phyloP scores from a whole-genome alignment of 2,888 invertebrate genomes.

The Galerucella pusilla region DNA sequence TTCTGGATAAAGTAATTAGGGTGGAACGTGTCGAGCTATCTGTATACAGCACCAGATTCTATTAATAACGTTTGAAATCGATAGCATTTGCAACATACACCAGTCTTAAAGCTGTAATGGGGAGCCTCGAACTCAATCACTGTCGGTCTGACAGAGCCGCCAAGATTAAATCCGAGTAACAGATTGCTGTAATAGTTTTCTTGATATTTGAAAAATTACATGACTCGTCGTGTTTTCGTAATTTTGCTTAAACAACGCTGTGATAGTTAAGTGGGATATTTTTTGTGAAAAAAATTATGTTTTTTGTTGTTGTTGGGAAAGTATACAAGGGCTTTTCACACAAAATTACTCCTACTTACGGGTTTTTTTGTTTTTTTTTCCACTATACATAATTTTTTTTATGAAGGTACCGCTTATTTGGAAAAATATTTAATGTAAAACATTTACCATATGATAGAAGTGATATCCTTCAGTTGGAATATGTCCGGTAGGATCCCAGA shows the following conservation, averaged over 20 bases:
- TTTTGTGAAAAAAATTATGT: neutral
- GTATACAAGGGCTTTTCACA: too few species aligned
- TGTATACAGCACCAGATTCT: slow-evolving; percentile 34
- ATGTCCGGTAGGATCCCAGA: too few species aligned
- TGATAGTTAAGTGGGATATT: neutral
- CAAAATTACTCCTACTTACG: too few species aligned
- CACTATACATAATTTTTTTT: too few species aligned
- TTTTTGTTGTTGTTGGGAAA: too few species aligned
- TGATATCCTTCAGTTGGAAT: too few species aligned
- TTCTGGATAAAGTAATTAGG: slow-evolving; percentile 26
- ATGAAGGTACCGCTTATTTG: too few species aligned
- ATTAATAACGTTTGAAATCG: slow-evolving; percentile 49
- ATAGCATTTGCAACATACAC: slow-evolving; percentile 46
- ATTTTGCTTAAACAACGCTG: neutral
- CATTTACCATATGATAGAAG: too few species aligned
- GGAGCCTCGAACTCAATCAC: slow-evolving; percentile 52
- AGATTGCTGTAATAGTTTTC: slow-evolving; percentile 55
- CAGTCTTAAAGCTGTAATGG: slow-evolving; percentile 46
- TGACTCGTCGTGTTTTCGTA: slow-evolving; percentile 10
- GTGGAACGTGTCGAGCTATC: slow-evolving; percentile 22
- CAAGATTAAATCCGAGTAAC: slow-evolving; percentile 51
- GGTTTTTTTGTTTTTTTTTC: too few species aligned
- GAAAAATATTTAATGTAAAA: too few species aligned
- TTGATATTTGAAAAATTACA: slow-evolving; percentile 33
- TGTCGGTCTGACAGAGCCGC: slow-evolving; percentile 50